Evolutionary conservation across 2,888 invertebrate species (phyloP).

Genomic region (Plusia festucae): DNA sequence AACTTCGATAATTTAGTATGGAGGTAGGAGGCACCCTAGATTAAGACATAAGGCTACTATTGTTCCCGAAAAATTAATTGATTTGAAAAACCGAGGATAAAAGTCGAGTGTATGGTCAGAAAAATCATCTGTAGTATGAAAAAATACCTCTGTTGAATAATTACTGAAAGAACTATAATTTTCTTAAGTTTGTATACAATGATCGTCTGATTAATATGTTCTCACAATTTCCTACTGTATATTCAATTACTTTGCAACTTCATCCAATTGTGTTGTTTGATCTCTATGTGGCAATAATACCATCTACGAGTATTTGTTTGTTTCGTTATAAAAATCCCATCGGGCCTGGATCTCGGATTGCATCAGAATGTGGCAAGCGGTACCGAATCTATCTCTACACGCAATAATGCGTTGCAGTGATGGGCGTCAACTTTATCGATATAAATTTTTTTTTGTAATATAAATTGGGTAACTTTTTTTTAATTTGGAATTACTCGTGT

Average conservation of each 20-base stretch:
- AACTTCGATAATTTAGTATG: no score
- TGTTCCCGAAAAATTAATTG: no score
- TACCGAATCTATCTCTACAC: constrained; percentile 58
- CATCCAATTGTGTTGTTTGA: constrained; percentile 6
- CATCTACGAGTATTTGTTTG: constrained; percentile 27
- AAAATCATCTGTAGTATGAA: no score
- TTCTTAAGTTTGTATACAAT: neutral
- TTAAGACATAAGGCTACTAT: no score
- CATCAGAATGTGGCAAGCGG: constrained; percentile 63
- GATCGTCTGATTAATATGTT: neutral
- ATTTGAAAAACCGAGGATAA: no score
- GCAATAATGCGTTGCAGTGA: constrained; percentile 64
- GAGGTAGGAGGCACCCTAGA: no score
- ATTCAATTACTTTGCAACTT: neutral
- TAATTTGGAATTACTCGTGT: no score
- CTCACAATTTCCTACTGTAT: neutral
- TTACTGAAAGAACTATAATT: neutral
- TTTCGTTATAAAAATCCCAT: constrained; percentile 61
- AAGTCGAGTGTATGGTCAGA: no score
- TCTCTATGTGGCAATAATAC: constrained; percentile 29
- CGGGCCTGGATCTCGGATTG: constrained; percentile 59
- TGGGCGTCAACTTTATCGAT: constrained; percentile 20
- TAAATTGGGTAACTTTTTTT: neutral
- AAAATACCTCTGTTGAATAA: no score
- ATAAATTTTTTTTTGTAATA: constrained; percentile 25